Conservation (phyloP, 1,140 invertebrate species). For the Drosophila simulans region DNA sequence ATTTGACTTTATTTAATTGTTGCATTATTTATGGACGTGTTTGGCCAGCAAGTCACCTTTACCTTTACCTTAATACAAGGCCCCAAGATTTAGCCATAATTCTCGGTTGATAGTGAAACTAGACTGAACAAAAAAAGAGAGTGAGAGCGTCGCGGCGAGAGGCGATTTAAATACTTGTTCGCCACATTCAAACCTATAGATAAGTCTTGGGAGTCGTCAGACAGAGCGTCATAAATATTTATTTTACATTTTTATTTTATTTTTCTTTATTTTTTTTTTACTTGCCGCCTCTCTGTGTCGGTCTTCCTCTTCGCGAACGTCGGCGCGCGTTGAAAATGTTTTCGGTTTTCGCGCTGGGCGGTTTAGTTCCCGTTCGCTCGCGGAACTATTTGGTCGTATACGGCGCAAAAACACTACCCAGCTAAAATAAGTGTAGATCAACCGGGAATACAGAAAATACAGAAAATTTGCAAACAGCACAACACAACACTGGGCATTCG, state of each 20-base stretch:
- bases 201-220: slow-evolving; percentile 64
- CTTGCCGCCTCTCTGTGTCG: slow-evolving; percentile 19
- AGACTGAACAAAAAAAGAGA: slow-evolving; percentile 10
- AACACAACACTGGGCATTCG: background rate
- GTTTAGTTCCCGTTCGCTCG: slow-evolving; percentile 63
- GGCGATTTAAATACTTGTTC: slow-evolving; percentile 61
- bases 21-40: slow-evolving; percentile 40
- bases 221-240: slow-evolving; percentile 79
- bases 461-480: background rate
- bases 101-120: slow-evolving; percentile 59
- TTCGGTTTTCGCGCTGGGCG: slow-evolving; percentile 63
- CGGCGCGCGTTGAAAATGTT: slow-evolving; percentile 53
- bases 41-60: slow-evolving; percentile 57
- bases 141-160: slow-evolving; percentile 12
- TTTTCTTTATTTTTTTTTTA: slow-evolving; percentile 8
- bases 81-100: slow-evolving; percentile 45
- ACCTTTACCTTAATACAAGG: slow-evolving; percentile 38
- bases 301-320: slow-evolving; percentile 33
- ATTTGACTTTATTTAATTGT: slow-evolving; percentile 52
- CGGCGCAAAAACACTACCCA: slow-evolving; percentile 20
- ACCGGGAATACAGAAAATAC: slow-evolving; percentile 10
- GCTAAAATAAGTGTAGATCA: background rate
- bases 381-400: slow-evolving; percentile 68
- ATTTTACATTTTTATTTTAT: slow-evolving; percentile 53
- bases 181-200: slow-evolving; percentile 47